Percentiles rank a stretch among this genome's conserved stretches.
Conservation (phyloP, 2,888 invertebrate species). For the Mesopsocus fuscifrons region DNA sequence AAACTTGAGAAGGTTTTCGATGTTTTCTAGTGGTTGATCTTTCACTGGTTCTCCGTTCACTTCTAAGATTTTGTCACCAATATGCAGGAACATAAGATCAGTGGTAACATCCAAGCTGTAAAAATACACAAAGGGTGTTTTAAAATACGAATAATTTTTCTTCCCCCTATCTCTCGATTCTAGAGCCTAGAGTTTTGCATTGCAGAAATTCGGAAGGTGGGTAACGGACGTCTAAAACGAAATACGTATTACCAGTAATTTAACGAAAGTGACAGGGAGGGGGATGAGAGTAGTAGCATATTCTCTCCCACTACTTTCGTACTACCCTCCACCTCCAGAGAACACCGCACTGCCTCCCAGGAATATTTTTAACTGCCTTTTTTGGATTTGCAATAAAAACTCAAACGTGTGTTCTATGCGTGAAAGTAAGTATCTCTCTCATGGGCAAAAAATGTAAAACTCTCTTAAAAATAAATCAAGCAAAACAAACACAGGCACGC, state of each 20-base stretch:
- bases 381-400: not conserved
- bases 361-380: not conserved
- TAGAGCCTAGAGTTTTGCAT: not conserved
- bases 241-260: too few species aligned
- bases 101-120: slow-evolving; percentile 61
- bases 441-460: not conserved
- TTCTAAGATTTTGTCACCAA: slow-evolving; percentile 85
- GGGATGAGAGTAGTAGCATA: too few species aligned
- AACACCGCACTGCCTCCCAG: too few species aligned
- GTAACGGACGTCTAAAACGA: too few species aligned
- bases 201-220: not conserved
- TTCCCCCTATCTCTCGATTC: not conserved
- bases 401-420: not conserved
- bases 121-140: slow-evolving; percentile 14
- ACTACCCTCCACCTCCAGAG: too few species aligned
- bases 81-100: slow-evolving; percentile 65
- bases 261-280: too few species aligned
- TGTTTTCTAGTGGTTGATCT: slow-evolving; percentile 58
- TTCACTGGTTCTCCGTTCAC: slow-evolving; percentile 79
- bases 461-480: not conserved
- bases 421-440: too few species aligned
- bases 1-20: slow-evolving; percentile 51
- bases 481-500: not conserved
- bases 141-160: too few species aligned
- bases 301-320: too few species aligned